Evolutionary conservation across 2,888 invertebrate species (phyloP).

Genomic region (Drosophila formosana): DNA sequence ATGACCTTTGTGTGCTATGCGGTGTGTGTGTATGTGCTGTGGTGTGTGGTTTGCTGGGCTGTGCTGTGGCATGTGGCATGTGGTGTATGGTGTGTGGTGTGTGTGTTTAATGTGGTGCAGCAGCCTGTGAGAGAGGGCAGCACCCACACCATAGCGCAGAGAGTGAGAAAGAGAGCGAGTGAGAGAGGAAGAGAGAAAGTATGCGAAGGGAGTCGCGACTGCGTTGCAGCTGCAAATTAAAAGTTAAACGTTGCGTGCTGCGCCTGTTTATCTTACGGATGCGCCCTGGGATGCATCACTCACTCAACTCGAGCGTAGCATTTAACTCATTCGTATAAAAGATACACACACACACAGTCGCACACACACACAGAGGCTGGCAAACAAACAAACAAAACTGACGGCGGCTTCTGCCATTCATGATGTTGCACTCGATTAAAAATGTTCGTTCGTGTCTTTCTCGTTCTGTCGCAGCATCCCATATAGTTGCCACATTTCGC

Average conservation of each 20-base stretch:
- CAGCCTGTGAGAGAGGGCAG: slow-evolving; percentile 12
- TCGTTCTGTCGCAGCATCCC: slow-evolving; percentile 15
- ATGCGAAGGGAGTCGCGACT: slow-evolving; percentile 15
- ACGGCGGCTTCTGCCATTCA: slow-evolving; percentile 73
- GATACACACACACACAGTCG: slow-evolving; percentile 57
- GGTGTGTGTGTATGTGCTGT: neutral
- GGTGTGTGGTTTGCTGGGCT: slow-evolving; percentile 9
- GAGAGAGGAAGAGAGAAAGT: neutral
- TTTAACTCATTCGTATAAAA: slow-evolving; percentile 80
- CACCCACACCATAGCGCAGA: slow-evolving; percentile 41
- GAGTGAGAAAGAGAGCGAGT: slow-evolving; percentile 10
- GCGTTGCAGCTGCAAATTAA: slow-evolving; percentile 71
- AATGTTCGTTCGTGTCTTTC: slow-evolving; percentile 70
- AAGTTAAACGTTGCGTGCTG: slow-evolving; percentile 82
- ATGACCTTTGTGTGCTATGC: slow-evolving; percentile 61
- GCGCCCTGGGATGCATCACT: slow-evolving; percentile 81
- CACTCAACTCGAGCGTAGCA: slow-evolving; percentile 79
- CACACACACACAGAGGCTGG: slow-evolving; percentile 7
- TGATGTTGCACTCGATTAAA: slow-evolving; percentile 81
- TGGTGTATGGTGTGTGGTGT: slow-evolving; percentile 10
- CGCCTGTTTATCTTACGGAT: slow-evolving; percentile 80
- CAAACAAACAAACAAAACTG: slow-evolving; percentile 62
- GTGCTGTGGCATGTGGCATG: slow-evolving; percentile 2
- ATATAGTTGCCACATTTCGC: slow-evolving; percentile 36
- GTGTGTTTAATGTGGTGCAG: neutral